Conservation (phyloP, 2,113 vertebrate species). For the Perccottus glenii region DNA sequence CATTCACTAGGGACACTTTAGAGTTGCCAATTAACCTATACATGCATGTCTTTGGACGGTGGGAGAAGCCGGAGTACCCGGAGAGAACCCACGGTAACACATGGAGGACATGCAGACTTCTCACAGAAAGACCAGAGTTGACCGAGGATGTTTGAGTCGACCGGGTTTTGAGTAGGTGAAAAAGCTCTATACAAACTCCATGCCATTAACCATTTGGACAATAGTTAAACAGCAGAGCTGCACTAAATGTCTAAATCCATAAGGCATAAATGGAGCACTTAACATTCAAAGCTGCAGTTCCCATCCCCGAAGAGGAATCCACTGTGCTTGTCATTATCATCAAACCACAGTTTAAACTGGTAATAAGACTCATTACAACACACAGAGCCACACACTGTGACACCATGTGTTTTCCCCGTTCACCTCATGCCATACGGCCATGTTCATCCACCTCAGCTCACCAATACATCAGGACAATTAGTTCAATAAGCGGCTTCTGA, state of each 20-base stretch:
- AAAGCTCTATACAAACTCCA: too few relatives aligned
- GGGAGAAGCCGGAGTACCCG: too few relatives aligned
- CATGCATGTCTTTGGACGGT: too few relatives aligned
- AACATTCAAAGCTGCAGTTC: conserved; percentile 66
- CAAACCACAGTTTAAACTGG: conserved; percentile 67
- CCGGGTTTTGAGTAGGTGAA: too few relatives aligned
- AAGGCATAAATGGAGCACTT: conserved; percentile 61
- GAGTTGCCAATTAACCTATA: too few relatives aligned
- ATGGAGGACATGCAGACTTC: too few relatives aligned
- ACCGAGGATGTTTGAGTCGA: too few relatives aligned
- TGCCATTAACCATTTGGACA: conserved; percentile 3
- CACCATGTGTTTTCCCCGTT: too few relatives aligned
- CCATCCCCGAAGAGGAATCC: conserved; percentile 61
- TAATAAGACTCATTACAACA: conserved; percentile 60
- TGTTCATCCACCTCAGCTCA: conserved; percentile 58
- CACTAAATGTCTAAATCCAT: conserved; percentile 35
- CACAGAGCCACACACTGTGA: conserved; percentile 42
- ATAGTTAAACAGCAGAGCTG: conserved; percentile 11
- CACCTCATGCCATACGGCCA: conserved; percentile 53
- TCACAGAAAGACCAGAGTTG: too few relatives aligned
- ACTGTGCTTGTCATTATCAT: conserved; percentile 66
- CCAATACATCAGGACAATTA: conserved; percentile 60
- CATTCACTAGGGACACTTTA: too few relatives aligned
- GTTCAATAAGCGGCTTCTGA: conserved; percentile 52
- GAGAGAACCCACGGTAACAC: too few relatives aligned